Evolutionary conservation across 2,113 vertebrate genomes (phyloP).

Genomic region (Zosterops hypoxanthus): DNA sequence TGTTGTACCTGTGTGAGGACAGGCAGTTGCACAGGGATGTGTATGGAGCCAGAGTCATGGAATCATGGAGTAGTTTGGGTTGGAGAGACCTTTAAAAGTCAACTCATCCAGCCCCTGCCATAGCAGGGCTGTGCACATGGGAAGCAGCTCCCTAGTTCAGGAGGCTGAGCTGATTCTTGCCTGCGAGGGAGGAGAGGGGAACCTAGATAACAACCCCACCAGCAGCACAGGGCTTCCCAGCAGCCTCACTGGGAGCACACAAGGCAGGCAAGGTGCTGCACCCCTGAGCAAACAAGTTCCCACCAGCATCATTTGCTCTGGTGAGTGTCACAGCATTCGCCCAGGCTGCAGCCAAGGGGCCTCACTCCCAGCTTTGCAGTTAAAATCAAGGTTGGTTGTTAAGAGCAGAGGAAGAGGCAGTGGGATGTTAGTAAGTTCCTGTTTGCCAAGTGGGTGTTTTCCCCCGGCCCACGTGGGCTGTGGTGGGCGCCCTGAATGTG

Average conservation of each 20-base stretch:
- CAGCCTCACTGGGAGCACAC: not conserved
- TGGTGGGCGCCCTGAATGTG: not conserved
- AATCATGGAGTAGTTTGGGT: not conserved
- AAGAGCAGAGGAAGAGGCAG: not conserved
- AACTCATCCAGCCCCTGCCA: not conserved
- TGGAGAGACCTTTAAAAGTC: not conserved
- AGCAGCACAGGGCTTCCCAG: rapidly evolving
- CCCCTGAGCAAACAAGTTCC: not conserved
- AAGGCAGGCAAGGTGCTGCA: not conserved
- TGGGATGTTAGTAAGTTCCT: not conserved
- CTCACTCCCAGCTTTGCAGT: not conserved
- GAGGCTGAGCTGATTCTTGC: not conserved
- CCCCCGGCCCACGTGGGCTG: not conserved
- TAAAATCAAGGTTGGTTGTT: not conserved
- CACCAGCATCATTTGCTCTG: rapidly evolving
- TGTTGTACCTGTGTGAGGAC: rapidly evolving
- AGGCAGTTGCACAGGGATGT: rapidly evolving
- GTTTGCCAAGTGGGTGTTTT: not conserved
- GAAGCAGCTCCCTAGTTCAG: not conserved
- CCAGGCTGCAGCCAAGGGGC: not conserved
- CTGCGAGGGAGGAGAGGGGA: rapidly evolving
- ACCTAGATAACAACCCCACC: rapidly evolving
- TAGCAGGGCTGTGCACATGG: rapidly evolving
- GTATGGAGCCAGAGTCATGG: rapidly evolving
- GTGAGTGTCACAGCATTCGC: not conserved